Evolutionary conservation across 2,113 vertebrate species (phyloP).

Genomic region (Forbesichthys agassizii): DNA sequence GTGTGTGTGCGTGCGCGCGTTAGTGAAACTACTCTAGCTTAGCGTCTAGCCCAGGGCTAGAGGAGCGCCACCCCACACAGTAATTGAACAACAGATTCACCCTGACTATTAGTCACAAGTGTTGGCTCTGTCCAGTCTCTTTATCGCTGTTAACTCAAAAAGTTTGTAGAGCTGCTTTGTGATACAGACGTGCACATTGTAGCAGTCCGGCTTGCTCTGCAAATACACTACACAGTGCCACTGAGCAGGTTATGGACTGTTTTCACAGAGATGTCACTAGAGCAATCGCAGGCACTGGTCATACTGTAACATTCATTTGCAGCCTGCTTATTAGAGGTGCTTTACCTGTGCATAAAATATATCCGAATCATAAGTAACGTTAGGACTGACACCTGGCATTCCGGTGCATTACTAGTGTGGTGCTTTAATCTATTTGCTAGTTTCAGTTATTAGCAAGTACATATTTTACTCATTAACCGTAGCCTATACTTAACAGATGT

Average conservation of each 20-base stretch:
- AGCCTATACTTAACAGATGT: too few species aligned
- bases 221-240: background rate
- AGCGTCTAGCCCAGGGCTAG: conserved; percentile 65
- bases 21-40: conserved; percentile 55
- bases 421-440: too few species aligned
- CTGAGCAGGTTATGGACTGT: background rate
- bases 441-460: too few species aligned
- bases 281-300: too few species aligned
- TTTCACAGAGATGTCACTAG: too few species aligned
- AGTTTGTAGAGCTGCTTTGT: conserved; percentile 33
- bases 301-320: background rate
- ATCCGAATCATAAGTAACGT: too few species aligned
- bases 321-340: too few species aligned
- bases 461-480: too few species aligned
- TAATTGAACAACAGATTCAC: conserved; percentile 67
- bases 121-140: conserved; percentile 47
- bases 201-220: background rate
- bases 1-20: conserved; percentile 27
- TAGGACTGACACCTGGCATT: too few species aligned
- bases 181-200: conserved; percentile 46
- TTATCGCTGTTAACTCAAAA: conserved; percentile 59
- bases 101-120: conserved; percentile 66
- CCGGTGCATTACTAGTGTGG: too few species aligned
- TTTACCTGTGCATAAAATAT: too few species aligned
- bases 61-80: conserved; percentile 60